phyloP scores from a whole-genome alignment of 2,113 vertebrate genomes.

The Scalopus aquaticus region DNA sequence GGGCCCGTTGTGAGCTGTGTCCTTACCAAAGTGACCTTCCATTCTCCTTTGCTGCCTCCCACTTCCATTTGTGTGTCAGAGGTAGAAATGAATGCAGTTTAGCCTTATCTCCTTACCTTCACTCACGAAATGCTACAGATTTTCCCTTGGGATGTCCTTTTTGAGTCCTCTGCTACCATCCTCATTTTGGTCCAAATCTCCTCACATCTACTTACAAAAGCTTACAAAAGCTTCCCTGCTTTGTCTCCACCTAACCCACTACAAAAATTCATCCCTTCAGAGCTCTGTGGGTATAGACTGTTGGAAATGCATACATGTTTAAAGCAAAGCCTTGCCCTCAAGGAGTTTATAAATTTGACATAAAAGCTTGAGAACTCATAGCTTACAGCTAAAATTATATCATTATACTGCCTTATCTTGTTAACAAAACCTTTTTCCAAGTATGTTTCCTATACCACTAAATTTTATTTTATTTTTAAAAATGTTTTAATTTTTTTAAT shows the following conservation, averaged over 20 bases:
- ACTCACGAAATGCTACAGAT: neutral
- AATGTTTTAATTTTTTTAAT: too few relatives aligned
- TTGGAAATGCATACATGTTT: constrained; percentile 32
- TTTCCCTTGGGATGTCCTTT: constrained; percentile 30
- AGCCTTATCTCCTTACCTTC: constrained; percentile 16
- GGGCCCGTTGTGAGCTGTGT: neutral
- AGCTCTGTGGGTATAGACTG: neutral
- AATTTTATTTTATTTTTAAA: too few relatives aligned
- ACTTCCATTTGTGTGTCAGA: constrained; percentile 27
- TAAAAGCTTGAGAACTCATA: constrained; percentile 20
- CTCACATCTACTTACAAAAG: constrained; percentile 23
- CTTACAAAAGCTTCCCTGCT: constrained; percentile 31
- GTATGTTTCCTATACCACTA: neutral
- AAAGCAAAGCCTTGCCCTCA: constrained; percentile 15
- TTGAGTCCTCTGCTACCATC: neutral
- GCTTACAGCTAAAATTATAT: constrained; percentile 9
- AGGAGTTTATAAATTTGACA: constrained; percentile 43
- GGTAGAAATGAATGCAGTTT: constrained; percentile 30
- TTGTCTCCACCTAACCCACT: neutral
- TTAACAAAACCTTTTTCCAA: constrained; percentile 35
- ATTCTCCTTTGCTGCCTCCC: neutral
- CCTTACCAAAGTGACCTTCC: neutral
- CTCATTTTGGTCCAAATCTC: neutral
- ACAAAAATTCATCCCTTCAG: constrained; percentile 33
- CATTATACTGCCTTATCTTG: constrained; percentile 26